These are phyloP conservation scores for Quiscalus mexicanus DNA, from an alignment of 2,113 vertebrate species.

Conservation along the genomic window DNA sequence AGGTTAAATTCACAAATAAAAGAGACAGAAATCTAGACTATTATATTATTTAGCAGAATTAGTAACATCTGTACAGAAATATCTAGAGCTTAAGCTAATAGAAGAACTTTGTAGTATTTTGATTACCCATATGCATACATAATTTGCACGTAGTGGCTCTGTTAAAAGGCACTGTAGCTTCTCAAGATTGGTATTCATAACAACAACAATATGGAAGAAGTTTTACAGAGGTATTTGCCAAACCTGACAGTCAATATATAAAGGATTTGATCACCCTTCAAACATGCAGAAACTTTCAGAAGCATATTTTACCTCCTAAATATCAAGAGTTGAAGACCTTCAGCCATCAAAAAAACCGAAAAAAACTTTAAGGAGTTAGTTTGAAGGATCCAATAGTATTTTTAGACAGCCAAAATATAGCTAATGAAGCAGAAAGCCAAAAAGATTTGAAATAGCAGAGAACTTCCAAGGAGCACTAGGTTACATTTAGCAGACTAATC, in stretches of 20 bases:
- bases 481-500: slow-evolving; percentile 21
- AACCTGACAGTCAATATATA: slow-evolving; percentile 14
- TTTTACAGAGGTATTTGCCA: neutral
- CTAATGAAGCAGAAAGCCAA: slow-evolving; percentile 3
- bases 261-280: neutral
- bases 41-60: neutral
- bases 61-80: neutral
- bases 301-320: neutral
- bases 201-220: neutral
- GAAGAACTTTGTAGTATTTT: neutral
- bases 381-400: neutral
- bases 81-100: neutral
- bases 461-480: slow-evolving; percentile 13
- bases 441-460: neutral
- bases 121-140: neutral
- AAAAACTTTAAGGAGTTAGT: neutral
- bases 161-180: neutral
- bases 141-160: neutral
- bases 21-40: neutral
- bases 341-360: neutral
- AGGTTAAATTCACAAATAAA: neutral
- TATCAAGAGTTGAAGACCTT: neutral
- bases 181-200: neutral
- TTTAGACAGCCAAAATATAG: neutral
- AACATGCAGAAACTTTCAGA: neutral